Percentiles rank a stretch among this genome's conserved stretches.
phyloP scores from a whole-genome alignment of 2,113 vertebrate species.

The Pelecanoides urinatrix region DNA sequence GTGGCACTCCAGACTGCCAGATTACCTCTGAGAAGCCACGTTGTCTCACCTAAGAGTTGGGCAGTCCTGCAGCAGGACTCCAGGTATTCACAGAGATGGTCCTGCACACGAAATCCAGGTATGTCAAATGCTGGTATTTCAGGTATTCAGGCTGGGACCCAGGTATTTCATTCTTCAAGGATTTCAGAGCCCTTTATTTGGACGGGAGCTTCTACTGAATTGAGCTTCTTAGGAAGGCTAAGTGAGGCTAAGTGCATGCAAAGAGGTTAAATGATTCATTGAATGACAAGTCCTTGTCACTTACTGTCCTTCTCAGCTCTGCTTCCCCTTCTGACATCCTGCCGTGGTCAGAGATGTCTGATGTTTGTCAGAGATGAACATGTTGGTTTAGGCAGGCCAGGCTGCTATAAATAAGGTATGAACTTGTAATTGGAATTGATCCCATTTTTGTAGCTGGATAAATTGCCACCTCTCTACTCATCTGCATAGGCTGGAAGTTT shows the following conservation, averaged over 20 bases:
- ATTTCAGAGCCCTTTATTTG: neutral
- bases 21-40: neutral
- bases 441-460: neutral
- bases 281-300: neutral
- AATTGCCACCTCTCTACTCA: neutral
- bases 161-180: neutral
- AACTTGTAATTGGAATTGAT: slow-evolving; percentile 26
- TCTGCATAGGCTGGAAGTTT: neutral
- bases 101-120: neutral
- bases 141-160: too few relatives aligned
- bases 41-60: neutral
- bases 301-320: neutral
- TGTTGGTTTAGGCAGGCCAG: neutral
- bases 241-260: neutral
- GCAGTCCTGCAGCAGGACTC: neutral
- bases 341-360: neutral
- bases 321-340: neutral
- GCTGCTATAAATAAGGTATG: slow-evolving; percentile 27
- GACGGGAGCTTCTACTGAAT: neutral
- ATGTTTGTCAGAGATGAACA: neutral
- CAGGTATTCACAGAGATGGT: neutral
- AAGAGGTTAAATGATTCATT: neutral
- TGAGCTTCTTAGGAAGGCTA: neutral
- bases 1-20: neutral
- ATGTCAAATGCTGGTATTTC: neutral